Base-by-base conservation (phyloP, 2,113 vertebrate species). In the Seriola aureovittata region DNA sequence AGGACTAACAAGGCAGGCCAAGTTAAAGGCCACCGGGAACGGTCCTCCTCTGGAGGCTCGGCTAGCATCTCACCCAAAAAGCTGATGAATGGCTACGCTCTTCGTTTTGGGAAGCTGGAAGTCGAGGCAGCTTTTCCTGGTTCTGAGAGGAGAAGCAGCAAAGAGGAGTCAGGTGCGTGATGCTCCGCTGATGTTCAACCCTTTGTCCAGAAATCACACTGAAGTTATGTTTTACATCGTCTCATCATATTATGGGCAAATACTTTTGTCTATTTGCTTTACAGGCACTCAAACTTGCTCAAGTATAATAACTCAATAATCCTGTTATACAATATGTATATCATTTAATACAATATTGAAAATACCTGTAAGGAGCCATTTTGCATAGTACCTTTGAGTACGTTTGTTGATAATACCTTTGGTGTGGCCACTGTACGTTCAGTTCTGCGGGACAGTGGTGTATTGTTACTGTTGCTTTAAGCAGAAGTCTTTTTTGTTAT, bases 141-240 rank as follows among this genome's bases (percentile, higher is more conserved):
- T 34, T 23, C 83, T 16, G 95, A 93, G 54, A 94, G 90, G 73
- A 92, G 92, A 25, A 89, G 82, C 85, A 93, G 85, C 82, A 95
- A 93, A 87, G 95, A 95, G 0, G 92, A 94, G 72, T 76, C 94
- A 91, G 96, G 96, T 96, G 92, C 82, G 89, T 88, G 32, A 59
- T 38, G 19, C 3, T 29, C 14, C 32, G n/a, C n/a, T 62, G 16
- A 16, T 25, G 55, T 64, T 76, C 14, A 63, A 38, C 40, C 21
- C 46, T 12, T 54, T 64, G 21, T 29, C 11, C 38, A 76, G 42
- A 75, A 46, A 60, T 34, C 7, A 55, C 34, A 32, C 17, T 29
- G 23, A 12, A 48, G 16, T 66, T 29, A 40, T 9, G 17, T 5
- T 70, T 29, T 3, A 29, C 40, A 42, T 42, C 40, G 1, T 42